Percentiles rank a stretch among this genome's conserved stretches.
Evolutionary conservation across 1,140 invertebrate species (phyloP).

Genomic region (Diprion similis): DNA sequence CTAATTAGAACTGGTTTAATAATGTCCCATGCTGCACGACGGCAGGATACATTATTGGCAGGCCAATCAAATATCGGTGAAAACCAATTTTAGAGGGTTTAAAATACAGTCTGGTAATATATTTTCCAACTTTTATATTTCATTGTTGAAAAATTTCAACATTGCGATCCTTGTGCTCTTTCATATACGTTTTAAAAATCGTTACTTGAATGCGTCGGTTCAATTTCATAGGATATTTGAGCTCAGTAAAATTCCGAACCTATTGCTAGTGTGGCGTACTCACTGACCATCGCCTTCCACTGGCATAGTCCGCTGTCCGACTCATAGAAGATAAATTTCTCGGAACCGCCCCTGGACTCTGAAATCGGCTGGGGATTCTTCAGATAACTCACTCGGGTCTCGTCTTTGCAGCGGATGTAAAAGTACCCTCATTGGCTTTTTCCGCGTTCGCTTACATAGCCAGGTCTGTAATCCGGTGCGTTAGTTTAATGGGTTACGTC

Average conservation of each 20-base stretch:
- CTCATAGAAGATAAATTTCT: not conserved
- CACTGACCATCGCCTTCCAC: not conserved
- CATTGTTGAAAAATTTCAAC: too few species aligned
- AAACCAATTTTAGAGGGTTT: too few species aligned
- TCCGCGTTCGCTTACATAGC: not conserved
- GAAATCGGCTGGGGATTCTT: not conserved
- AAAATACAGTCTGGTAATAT: too few species aligned
- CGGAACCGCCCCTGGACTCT: not conserved
- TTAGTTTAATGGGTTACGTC: conserved; percentile 5
- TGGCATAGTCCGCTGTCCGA: not conserved
- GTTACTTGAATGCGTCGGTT: not conserved
- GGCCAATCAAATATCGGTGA: too few species aligned
- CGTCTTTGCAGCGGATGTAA: not conserved
- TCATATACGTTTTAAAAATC: too few species aligned
- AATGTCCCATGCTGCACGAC: too few species aligned
- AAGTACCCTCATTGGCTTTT: not conserved
- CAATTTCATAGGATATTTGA: not conserved
- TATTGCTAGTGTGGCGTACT: not conserved
- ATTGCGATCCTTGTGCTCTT: too few species aligned
- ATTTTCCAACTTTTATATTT: too few species aligned
- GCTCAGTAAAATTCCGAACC: not conserved
- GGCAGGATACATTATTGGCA: too few species aligned
- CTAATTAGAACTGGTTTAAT: too few species aligned
- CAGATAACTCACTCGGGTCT: not conserved
- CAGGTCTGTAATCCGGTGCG: not conserved